Evolutionary conservation across 2,888 invertebrate genomes (phyloP), one percentile per base, ranked within the genome.

Genomic region (Atrina japonica): DNA sequence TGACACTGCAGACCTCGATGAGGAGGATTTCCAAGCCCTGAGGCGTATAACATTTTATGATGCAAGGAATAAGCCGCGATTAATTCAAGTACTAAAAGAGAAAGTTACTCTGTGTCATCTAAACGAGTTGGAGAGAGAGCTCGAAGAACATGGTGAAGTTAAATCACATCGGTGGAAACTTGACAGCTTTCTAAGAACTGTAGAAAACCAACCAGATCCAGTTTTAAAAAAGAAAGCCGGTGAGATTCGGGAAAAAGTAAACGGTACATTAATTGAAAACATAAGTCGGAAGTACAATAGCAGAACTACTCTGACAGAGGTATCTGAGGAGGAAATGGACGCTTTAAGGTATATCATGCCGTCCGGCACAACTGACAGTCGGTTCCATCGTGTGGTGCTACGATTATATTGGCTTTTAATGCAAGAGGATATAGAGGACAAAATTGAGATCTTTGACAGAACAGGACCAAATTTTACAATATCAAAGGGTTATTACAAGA

Each of bases 371-470:
- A 35, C 30, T 23, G 68, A 68, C 30, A 18, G 47, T 9, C 23
- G 49, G 7, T 52, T 55, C 16, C 25, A 55, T 27, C 53, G 18
- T 7, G 18, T 60, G 16, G 35, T 55, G 16, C 49, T 70, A 21
- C 30, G 45, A 30, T 41, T 70, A 11, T 60, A 70, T 55, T 70
- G 70, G 70, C 25, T 53, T 16, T 25, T 66, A 29, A 53, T 59
- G 35, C 65, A 60, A 27, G 53, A 59, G 7, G 59, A 60, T 21
- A 21, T 70, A 9, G 60, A 70, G 18, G 21, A 41, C 3, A 60
- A 56, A 49, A 49, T 60, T 41, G 16, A 50, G 14, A 30, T 14
- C 5, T 66, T 66, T 21, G 16, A 27, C 5, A 30, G 30, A 16
- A 40, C 60, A 16, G 14, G 27, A 2, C 11, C 18, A 2, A 55